Evolutionary conservation across 2,888 invertebrate genomes (phyloP).

Genomic region (Epiblema foenella): DNA sequence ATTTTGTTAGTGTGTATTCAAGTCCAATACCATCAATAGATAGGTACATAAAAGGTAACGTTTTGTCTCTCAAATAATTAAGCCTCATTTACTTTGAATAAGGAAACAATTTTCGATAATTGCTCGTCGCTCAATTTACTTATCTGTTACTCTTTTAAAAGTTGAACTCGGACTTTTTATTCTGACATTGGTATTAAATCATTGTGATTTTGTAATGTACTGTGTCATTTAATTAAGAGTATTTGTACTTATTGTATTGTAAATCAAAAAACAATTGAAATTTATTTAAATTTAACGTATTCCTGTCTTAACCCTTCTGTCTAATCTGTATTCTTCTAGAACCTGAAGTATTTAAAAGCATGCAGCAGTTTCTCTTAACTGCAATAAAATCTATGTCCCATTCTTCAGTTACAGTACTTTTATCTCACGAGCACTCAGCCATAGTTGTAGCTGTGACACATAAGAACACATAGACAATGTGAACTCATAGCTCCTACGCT

Average conservation of each 20-base stretch:
- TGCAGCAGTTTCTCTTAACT: background rate
- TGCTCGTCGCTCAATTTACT: slow-evolving; percentile 20
- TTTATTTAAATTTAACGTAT: background rate
- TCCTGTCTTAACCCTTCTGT: background rate
- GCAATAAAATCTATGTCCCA: slow-evolving; percentile 14
- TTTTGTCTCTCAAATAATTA: slow-evolving; percentile 30
- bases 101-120: slow-evolving; percentile 29
- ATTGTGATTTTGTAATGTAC: too few species aligned
- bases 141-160: slow-evolving; percentile 5
- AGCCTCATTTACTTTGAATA: slow-evolving; percentile 22
- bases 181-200: background rate
- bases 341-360: background rate
- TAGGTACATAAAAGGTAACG: slow-evolving; percentile 13
- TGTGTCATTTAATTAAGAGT: too few species aligned
- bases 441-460: too few species aligned
- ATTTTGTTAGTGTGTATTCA: background rate
- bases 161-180: background rate
- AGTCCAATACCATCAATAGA: background rate
- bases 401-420: slow-evolving; percentile 11
- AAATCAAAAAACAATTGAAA: too few species aligned
- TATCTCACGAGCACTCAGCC: too few species aligned
- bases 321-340: background rate
- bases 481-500: too few species aligned
- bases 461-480: too few species aligned
- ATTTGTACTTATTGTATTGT: too few species aligned